Evolutionary conservation across 2,113 vertebrate genomes (phyloP), one percentile per base, ranked within the genome.

Genomic region (Dicerorhinus sumatrensis): DNA sequence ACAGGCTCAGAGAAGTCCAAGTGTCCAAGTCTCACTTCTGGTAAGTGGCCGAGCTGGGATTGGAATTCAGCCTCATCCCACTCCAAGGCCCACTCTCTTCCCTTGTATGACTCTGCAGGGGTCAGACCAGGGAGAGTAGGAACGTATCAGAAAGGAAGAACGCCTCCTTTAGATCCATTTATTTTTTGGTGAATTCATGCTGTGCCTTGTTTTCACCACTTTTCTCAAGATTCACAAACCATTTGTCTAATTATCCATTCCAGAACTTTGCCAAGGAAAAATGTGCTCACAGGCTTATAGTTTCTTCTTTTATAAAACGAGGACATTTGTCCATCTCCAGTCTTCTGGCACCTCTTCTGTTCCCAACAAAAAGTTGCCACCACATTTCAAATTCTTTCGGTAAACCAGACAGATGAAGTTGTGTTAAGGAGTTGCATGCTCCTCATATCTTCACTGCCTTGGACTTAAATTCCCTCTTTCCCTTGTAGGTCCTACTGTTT

Each of bases 221-320:
- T 93, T 90, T 90, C 54, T 80, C 63, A 69, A 60, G 58, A 84
- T 79, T 90, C 65, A 69, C 48, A 90, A 93, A n/a, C 51, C 48
- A 46, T 86, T 89, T 80, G 60, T 90, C 87, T 90, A 80, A 80
- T 86, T 72, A 84, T 48, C 31, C 42, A 36, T 58, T 81, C 80
- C 65, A 93, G 81, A 93, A 62, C 81, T 79, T 97, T 81, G 73
- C 80, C 86, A 86, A 36, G 58, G 39, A 54, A 85, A 93, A 73
- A 77, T 63, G 73, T 77, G 76, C 16, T 69, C 58, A 76, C 5
- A 4, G 31, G 76, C 20, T 33, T 88, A 60, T 46, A 83, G 42
- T 70, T 95, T 89, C 72, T 96, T 93, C 79, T 93, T 93, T 89
- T 46, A 72, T 72, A 72, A 72, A 85, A 90, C 31, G n/a, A 90